Percentiles rank a stretch among this genome's conserved stretches.
phyloP scores from a whole-genome alignment of 2,113 vertebrate species.

The Rhizomys pruinosus region DNA sequence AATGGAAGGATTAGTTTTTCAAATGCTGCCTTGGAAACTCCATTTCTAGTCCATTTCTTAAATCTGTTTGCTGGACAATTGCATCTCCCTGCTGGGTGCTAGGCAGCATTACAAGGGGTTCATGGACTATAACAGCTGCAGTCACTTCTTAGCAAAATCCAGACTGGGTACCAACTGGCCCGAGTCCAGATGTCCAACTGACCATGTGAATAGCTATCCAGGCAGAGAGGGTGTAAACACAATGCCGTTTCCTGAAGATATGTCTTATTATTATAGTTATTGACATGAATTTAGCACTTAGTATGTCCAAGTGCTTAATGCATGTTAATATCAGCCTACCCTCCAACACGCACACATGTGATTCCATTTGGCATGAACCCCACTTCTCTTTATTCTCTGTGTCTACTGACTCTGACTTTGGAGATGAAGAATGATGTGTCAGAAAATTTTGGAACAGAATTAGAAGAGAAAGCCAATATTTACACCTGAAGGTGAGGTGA shows the following conservation, averaged over 20 bases:
- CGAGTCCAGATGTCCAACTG: conserved; percentile 73
- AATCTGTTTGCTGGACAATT: conserved; percentile 73
- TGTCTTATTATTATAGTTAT: conserved; percentile 67
- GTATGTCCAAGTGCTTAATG: conserved; percentile 72
- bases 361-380: conserved; percentile 55
- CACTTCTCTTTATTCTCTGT: conserved; percentile 56
- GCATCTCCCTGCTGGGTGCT: conserved; percentile 73
- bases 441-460: neutral
- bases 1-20: conserved; percentile 75
- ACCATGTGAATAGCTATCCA: conserved; percentile 72
- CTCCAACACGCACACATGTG: conserved; percentile 26
- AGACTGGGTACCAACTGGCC: conserved; percentile 65
- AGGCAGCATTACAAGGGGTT: conserved; percentile 63
- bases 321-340: conserved; percentile 70
- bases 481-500: neutral
- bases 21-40: conserved; percentile 70
- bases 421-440: neutral
- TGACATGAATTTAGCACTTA: conserved; percentile 77
- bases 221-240: conserved; percentile 53
- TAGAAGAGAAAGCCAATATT: neutral
- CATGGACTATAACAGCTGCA: conserved; percentile 61
- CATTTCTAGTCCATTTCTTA: conserved; percentile 66
- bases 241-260: conserved; percentile 64
- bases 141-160: conserved; percentile 66
- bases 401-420: conserved; percentile 24